Evolutionary conservation across 2,113 vertebrate genomes (phyloP).

Genomic region (Phoenicopterus ruber): DNA sequence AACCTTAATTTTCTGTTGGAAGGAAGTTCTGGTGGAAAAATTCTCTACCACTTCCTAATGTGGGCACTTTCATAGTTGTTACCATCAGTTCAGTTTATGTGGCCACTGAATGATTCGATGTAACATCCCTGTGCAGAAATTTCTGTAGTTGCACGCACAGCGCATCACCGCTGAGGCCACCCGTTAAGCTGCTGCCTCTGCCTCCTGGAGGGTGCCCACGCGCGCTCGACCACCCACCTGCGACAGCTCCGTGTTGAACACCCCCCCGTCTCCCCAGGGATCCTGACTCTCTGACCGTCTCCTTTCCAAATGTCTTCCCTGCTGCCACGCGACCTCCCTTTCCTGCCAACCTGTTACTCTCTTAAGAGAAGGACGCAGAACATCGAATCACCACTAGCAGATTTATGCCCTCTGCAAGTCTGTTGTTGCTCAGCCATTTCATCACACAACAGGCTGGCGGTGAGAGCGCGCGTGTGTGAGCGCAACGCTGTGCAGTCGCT

Average conservation of each 20-base stretch:
- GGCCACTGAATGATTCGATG: neutral
- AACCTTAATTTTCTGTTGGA: neutral
- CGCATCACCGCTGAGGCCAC: neutral
- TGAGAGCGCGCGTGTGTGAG: neutral
- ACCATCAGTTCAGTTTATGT: neutral
- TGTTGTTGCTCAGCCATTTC: neutral
- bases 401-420: neutral
- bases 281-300: neutral
- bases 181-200: neutral
- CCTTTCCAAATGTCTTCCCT: neutral
- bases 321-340: neutral
- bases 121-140: neutral
- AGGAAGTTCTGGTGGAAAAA: neutral
- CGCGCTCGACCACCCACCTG: neutral
- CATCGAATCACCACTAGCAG: neutral
- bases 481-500: neutral
- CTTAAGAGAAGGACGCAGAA: neutral
- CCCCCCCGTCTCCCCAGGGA: fast-evolving
- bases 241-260: fast-evolving
- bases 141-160: neutral
- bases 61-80: neutral
- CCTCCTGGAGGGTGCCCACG: neutral
- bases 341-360: neutral
- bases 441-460: fast-evolving
- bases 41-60: neutral